phyloP scores from a whole-genome alignment of 1,140 invertebrate genomes.

The Aplysia californica region DNA sequence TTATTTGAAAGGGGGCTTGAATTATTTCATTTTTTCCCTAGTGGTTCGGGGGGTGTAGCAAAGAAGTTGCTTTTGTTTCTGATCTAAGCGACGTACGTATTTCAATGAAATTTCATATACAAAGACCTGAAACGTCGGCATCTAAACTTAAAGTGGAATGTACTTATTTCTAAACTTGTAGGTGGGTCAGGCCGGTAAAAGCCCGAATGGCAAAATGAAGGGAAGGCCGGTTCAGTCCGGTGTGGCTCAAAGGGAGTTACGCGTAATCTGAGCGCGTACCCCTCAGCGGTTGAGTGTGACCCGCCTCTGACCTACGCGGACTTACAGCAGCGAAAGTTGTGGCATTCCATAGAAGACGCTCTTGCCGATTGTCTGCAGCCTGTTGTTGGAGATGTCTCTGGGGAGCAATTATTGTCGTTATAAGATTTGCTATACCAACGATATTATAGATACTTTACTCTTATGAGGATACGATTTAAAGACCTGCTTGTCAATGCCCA shows the following conservation, averaged over 20 bases:
- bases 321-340: slow-evolving; percentile 63
- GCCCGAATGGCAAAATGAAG: neutral
- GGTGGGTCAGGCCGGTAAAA: neutral
- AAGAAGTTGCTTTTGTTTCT: too few relatives aligned
- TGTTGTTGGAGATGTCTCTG: slow-evolving; percentile 66
- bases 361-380: slow-evolving; percentile 52
- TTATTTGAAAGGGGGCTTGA: neutral
- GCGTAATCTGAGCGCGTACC: neutral
- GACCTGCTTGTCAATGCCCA: too few relatives aligned
- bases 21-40: neutral
- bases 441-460: too few relatives aligned
- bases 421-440: too few relatives aligned
- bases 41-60: neutral
- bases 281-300: neutral
- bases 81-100: too few relatives aligned
- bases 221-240: neutral
- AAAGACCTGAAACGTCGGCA: too few relatives aligned
- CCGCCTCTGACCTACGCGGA: slow-evolving; percentile 12
- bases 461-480: too few relatives aligned
- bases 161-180: too few relatives aligned
- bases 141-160: too few relatives aligned
- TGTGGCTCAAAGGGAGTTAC: neutral
- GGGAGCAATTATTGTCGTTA: too few relatives aligned
- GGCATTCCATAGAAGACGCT: slow-evolving; percentile 62
- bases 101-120: too few relatives aligned